Conservation (phyloP, 2,888 invertebrate genomes). For the Mallateleia sp. region DNA sequence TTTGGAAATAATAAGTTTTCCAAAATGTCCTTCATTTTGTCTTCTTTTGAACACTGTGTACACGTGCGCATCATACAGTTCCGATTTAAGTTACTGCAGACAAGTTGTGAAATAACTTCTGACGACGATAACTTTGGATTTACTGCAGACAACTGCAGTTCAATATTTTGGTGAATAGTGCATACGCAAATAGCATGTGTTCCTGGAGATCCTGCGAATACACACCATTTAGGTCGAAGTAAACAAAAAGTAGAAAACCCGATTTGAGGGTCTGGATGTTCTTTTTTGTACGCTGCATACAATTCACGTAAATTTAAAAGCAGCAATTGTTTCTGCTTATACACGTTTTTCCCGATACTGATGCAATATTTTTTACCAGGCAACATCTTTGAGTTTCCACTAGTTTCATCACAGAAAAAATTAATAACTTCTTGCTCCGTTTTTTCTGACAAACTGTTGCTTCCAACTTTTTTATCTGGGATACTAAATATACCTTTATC, state of each 20-base stretch:
- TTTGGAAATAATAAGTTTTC: no score
- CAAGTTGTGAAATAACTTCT: slow-evolving; percentile 34
- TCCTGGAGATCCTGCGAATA: slow-evolving; percentile 50
- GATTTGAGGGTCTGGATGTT: slow-evolving; percentile 5
- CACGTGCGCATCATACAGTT: slow-evolving; percentile 48
- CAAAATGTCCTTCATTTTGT: slow-evolving; percentile 32
- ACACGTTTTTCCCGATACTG: slow-evolving; percentile 34
- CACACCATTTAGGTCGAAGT: slow-evolving; percentile 51
- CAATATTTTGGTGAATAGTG: slow-evolving; percentile 53
- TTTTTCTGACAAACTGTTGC: slow-evolving; percentile 25
- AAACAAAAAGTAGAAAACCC: slow-evolving; percentile 53
- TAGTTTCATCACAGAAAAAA: slow-evolving; percentile 37
- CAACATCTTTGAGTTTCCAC: slow-evolving; percentile 35
- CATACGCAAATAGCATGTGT: slow-evolving; percentile 58
- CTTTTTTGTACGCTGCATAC: slow-evolving; percentile 33
- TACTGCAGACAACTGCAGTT: slow-evolving; percentile 42
- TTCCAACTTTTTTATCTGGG: slow-evolving; percentile 21
- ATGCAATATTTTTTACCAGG: slow-evolving; percentile 43
- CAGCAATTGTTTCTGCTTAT: slow-evolving; percentile 46
- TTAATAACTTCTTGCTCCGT: slow-evolving; percentile 17
- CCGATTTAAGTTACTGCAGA: slow-evolving; percentile 35
- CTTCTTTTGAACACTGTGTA: slow-evolving; percentile 17
- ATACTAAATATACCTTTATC: slow-evolving; percentile 32
- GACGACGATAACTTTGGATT: slow-evolving; percentile 3
- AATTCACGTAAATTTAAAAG: slow-evolving; percentile 47